Evolutionary conservation across 1,140 invertebrate species (phyloP), one percentile per base, ranked within the genome.

Genomic region (Ylistrum balloti): DNA sequence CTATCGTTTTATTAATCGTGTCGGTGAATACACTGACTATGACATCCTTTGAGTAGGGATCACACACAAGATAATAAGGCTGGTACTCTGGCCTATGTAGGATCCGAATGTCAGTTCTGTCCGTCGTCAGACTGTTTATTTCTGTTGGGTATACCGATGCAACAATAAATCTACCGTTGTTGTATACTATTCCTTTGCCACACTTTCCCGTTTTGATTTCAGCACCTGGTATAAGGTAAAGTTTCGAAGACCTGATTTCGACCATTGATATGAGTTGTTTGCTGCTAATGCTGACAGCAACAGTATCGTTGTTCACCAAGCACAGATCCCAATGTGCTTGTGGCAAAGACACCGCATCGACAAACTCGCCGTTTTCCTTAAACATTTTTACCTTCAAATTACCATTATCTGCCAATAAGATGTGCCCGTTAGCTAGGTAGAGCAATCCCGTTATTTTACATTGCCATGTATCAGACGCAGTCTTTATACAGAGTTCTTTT

Each of bases 401-500:
- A n/a, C 56, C 56, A 28, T 17, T 17, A 11, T 74, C 56, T 17
- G n/a, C n/a, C n/a, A 74, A 1, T 74, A 74, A 28, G 56, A 74
- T 74, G 22, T 28, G 22, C 17, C 22, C 56, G 56, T 74, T 28
- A 1, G 56, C 5, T 28, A 74, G n/a, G 56, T 74, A 74, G n/a
- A 74, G 5, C 11, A 74, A 11, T 74, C 56, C 56, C n/a, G 56
- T 28, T n/a, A 11, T n/a, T 7, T 28, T 22, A n/a, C 56, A 74
- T 74, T n/a, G 1, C 5, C 28, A 2, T 74, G 5, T 9, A 74
- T 74, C 56, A 28, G 56, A 74, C n/a, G 22, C 56, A 28, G 56
- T 74, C 56, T 74, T 74, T 74, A 74, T 74, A 17, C 56, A 74
- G 22, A 74, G 56, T 74, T 74, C n/a, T 28, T 74, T 74, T n/a